Evolutionary conservation across 2,888 invertebrate genomes (phyloP), one percentile per base, ranked within the genome.

Genomic region (Ormyrus rosae): DNA sequence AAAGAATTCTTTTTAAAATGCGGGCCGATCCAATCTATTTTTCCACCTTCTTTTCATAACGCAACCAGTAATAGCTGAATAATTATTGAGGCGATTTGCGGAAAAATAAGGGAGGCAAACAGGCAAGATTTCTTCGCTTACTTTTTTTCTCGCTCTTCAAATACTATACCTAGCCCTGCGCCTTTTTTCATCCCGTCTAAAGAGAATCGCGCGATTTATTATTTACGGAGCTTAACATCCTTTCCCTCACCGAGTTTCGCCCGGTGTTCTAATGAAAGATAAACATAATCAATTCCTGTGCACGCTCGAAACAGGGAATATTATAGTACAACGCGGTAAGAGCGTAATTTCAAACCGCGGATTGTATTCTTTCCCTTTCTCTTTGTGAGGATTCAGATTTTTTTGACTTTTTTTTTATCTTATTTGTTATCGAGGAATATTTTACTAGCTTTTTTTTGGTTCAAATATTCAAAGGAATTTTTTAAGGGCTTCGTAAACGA

Each of bases 261-360:
- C 82, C 83, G 81, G 87, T 85, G 86, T 86, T 88, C 86, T 89
- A 90, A 90, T 90, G 89, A 89, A 90, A 90, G 88, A 88, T 89
- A 89, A 90, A 90, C 89, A 90, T 87, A 89, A 89, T 90, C 89
- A 89, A 88, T 89, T 87, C 87, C 84, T 71, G 71, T 76, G 83
- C 83, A 55, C 55, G 45, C 55, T 81, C 85, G 85, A 87, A 89
- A 89, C 88, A 89, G 87, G 84, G 89, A 89, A 89, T 89, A 88
- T 89, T 88, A 88, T 89, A 89, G 87, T 84, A 85, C 82, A 76
- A 45, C 84, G 68, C 68, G 68, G 73, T 64, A 48, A 82, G 83
- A 85, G 86, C 78, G 87, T 87, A 87, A 88, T 89, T 89, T 86
- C 81, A 79, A 82, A 82, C 84, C 84, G 73, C 48, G 73, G 81